Percentiles rank a stretch among this genome's conserved stretches.
phyloP scores from a whole-genome alignment of 2,888 invertebrate genomes.

The Scaptomyza polygonia region DNA sequence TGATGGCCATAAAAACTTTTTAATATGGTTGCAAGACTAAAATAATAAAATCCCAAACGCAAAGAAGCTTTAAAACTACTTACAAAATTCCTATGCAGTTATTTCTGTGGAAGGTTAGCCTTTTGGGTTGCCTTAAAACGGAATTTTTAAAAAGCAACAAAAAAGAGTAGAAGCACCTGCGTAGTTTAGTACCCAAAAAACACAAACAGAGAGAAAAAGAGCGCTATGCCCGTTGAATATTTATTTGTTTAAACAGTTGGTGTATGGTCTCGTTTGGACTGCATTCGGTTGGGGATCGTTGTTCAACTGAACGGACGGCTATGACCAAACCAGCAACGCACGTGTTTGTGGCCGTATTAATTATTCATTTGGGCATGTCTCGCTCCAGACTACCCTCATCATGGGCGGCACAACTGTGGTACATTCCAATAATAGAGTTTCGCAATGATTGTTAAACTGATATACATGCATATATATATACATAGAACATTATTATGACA shows the following conservation, averaged over 20 bases:
- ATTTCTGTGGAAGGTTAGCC: too few relatives aligned
- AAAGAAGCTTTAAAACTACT: conserved; percentile 48
- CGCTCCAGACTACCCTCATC: conserved; percentile 37
- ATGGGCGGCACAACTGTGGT: conserved; percentile 55
- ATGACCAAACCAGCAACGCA: conserved; percentile 22
- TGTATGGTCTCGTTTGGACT: conserved; percentile 17
- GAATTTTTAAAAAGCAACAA: neutral
- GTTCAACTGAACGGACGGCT: conserved; percentile 41
- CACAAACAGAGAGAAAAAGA: conserved; percentile 10
- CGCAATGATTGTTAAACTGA: conserved; percentile 58
- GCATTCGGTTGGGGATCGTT: conserved; percentile 7
- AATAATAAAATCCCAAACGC: conserved; percentile 22
- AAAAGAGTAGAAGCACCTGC: conserved; percentile 50
- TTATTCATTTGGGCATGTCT: conserved; percentile 64
- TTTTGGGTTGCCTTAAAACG: conserved; percentile 7
- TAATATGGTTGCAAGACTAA: conserved; percentile 48
- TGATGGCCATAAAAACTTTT: conserved; percentile 73
- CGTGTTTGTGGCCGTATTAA: conserved; percentile 56
- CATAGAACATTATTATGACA: conserved; percentile 39
- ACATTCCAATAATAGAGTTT: conserved; percentile 55
- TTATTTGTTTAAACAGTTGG: conserved; percentile 58
- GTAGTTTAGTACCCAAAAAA: conserved; percentile 43
- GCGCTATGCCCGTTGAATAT: conserved; percentile 64
- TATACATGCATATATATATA: conserved; percentile 16
- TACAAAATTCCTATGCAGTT: conserved; percentile 52